phyloP scores from a whole-genome alignment of 2,888 invertebrate species.

The Aelia acuminata region DNA sequence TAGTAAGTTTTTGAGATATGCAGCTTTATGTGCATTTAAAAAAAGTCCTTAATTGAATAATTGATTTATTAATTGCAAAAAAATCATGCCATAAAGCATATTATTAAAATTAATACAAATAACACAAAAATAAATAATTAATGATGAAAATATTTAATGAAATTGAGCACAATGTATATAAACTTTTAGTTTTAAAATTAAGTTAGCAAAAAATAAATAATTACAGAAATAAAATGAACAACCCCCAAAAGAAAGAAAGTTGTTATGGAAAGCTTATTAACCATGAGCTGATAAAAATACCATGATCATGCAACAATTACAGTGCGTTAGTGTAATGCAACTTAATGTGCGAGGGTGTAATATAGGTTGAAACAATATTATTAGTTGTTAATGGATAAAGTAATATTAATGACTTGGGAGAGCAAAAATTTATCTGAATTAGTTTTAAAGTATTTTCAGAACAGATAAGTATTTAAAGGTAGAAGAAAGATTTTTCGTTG shows the following conservation, averaged over 20 bases:
- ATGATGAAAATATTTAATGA: not conserved
- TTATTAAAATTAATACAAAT: not conserved
- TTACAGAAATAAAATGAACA: conserved; percentile 20
- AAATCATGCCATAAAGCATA: conserved; percentile 41
- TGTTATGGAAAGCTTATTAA: conserved; percentile 47
- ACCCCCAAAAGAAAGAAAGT: conserved; percentile 31
- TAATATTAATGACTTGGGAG: conserved; percentile 31
- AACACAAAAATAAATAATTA: conserved; percentile 10
- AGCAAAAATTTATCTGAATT: conserved; percentile 25
- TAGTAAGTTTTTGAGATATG: not conserved
- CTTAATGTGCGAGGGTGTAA: conserved; percentile 57
- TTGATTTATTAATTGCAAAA: not conserved
- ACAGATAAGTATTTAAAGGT: conserved; percentile 44
- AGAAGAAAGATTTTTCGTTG: conserved; percentile 45
- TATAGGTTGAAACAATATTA: conserved; percentile 57
- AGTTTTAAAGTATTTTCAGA: conserved; percentile 20
- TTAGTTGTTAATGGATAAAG: conserved; percentile 45
- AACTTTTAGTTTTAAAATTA: not conserved
- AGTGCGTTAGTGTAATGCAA: conserved; percentile 59
- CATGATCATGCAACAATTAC: conserved; percentile 57
- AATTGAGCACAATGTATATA: not conserved
- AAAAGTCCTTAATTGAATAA: not conserved
- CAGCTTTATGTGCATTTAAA: conserved; percentile 26
- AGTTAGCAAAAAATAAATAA: not conserved
- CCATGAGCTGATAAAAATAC: conserved; percentile 37